phyloP scores from a whole-genome alignment of 2,797 vertebrate genomes.

The Xiphophorus birchmanni region DNA sequence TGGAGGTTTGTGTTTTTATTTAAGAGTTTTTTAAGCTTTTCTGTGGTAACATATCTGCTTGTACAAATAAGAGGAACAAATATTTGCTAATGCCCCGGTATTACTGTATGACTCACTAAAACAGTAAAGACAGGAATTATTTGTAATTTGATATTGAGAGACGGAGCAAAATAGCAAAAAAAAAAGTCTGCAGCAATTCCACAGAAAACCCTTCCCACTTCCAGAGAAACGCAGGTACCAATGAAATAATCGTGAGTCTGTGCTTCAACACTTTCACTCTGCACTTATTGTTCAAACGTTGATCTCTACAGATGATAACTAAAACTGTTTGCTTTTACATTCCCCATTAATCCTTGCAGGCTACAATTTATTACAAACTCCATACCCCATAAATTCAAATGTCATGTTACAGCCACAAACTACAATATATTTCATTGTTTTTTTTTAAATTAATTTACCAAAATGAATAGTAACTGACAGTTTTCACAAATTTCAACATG shows the following conservation, averaged over 20 bases:
- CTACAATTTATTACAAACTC: background rate
- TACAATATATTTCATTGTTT: background rate
- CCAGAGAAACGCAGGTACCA: conserved; percentile 39
- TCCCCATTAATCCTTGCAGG: background rate
- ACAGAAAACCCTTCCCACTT: conserved; percentile 52
- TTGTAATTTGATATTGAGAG: background rate
- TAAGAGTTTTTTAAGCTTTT: background rate
- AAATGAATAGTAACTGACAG: background rate
- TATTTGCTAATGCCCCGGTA: too few relatives aligned
- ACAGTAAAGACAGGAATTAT: background rate
- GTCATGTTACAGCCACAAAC: background rate
- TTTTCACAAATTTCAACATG: too few relatives aligned
- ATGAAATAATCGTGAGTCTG: background rate
- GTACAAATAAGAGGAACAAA: background rate
- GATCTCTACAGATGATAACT: background rate
- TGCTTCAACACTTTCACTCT: background rate
- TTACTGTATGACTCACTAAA: background rate
- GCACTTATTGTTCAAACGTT: background rate
- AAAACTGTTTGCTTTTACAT: background rate
- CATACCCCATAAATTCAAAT: background rate
- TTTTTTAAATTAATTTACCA: background rate
- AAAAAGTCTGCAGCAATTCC: conserved; percentile 25
- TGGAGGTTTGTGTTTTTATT: background rate
- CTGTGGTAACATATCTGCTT: background rate
- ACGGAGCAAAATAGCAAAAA: background rate